Percentiles rank a stretch among this genome's conserved stretches.
Conservation (phyloP, 2,888 invertebrate species). For the Ormyrus labotus region DNA sequence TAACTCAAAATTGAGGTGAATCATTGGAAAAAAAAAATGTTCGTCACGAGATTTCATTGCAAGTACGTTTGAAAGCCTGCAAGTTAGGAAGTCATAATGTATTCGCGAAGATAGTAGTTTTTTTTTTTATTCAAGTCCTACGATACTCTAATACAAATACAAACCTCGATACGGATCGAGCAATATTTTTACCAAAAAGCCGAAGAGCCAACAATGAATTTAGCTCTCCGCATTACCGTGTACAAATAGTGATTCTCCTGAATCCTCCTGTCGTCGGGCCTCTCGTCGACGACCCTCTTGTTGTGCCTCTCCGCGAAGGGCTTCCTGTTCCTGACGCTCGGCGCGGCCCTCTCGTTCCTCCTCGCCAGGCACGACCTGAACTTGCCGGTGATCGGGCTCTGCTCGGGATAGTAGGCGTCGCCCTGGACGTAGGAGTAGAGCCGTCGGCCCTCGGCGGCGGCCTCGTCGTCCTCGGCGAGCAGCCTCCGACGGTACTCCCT, state of each 20-base stretch:
- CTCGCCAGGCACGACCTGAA: slow-evolving; percentile 63
- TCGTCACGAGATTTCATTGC: too few relatives aligned
- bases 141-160: too few relatives aligned
- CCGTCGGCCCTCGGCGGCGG: slow-evolving; percentile 70
- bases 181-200: neutral
- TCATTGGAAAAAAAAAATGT: too few relatives aligned
- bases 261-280: slow-evolving; percentile 64
- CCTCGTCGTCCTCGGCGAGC: slow-evolving; percentile 66
- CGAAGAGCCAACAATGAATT: neutral
- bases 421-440: slow-evolving; percentile 80
- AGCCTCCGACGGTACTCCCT: slow-evolving; percentile 77
- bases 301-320: slow-evolving; percentile 70
- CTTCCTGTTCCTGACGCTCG: slow-evolving; percentile 67
- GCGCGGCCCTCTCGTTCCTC: slow-evolving; percentile 65
- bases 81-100: too few relatives aligned
- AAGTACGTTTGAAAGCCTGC: too few relatives aligned
- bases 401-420: slow-evolving; percentile 77
- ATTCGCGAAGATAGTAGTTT: too few relatives aligned
- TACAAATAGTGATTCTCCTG: slow-evolving; percentile 72
- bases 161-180: too few relatives aligned
- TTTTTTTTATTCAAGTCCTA: too few relatives aligned
- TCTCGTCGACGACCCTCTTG: slow-evolving; percentile 68
- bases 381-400: slow-evolving; percentile 54
- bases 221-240: slow-evolving; percentile 61
- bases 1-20: too few relatives aligned